phyloP scores from a whole-genome alignment of 2,888 invertebrate species.

The Boloria euphrosyne region DNA sequence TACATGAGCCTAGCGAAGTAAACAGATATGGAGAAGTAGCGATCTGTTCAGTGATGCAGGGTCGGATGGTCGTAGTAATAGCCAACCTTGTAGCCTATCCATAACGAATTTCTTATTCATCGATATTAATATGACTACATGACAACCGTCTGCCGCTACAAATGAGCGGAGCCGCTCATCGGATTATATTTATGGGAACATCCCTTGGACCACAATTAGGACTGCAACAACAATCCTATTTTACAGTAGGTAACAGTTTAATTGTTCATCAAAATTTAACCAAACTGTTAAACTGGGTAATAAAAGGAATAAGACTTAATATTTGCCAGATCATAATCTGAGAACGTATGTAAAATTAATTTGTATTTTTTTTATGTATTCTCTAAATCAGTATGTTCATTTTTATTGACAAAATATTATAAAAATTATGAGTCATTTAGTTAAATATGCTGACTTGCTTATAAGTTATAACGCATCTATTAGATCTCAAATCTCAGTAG shows the following conservation, averaged over 20 bases:
- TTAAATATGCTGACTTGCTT: no score
- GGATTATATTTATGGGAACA: slow-evolving; percentile 78
- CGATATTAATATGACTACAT: slow-evolving; percentile 79
- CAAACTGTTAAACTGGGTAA: no score
- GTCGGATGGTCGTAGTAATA: slow-evolving; percentile 66
- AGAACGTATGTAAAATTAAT: no score
- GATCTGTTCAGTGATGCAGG: slow-evolving; percentile 59
- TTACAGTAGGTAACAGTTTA: background rate
- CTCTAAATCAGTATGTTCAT: no score
- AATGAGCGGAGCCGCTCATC: slow-evolving; percentile 74
- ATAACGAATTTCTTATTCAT: slow-evolving; percentile 82
- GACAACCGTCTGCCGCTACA: slow-evolving; percentile 78
- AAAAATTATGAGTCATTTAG: no score
- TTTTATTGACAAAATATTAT: no score
- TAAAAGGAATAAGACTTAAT: no score
- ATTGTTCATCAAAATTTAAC: background rate
- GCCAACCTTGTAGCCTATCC: slow-evolving; percentile 76
- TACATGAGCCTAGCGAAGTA: background rate
- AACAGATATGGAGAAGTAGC: slow-evolving; percentile 44
- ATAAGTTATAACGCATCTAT: no score
- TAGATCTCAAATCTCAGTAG: no score
- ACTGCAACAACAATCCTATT: slow-evolving; percentile 49
- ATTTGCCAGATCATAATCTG: no score
- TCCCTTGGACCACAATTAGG: slow-evolving; percentile 76
- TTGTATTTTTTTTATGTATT: no score